Base-by-base conservation (phyloP, 1,140 invertebrate species). In the Helicorthomorpha holstii region DNA sequence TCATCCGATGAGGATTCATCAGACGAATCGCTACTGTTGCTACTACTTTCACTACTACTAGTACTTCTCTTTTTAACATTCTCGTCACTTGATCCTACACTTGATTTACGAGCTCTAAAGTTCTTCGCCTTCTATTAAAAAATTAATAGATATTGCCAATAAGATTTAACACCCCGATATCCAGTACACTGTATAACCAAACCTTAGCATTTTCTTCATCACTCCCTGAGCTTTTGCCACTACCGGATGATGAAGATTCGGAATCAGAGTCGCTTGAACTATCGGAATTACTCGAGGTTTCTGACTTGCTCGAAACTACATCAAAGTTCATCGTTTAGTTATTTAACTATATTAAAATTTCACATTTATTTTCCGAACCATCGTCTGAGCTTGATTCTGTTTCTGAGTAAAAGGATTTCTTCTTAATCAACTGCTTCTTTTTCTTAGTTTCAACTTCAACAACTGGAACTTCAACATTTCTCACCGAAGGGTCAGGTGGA, bases 401-500 rank as follows among this genome's bases (percentile, higher is more conserved):
- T 29, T 66, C 69, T 3, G 72, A 75, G 58, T 75, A 75, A 59
- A 75, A 77, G 7, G 73, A 69, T 59, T 69, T 71, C 46, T 71
- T 66, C 46, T 74, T 72, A 24, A 61, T 65, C 19, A 60, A 52
- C 46, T 60, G 53, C 47, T 69, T 67, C 51, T 66, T 67, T 50
- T 65, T 66, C 53, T 64, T 64, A 43, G 48, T 52, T 10, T 59
- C 61, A 27, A 52, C 54, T 57, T 56, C 61, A 47, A 57, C 48
- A 48, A 49, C 50, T 1, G 70, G 71, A 42, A 73, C 71, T 52
- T 79, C 78, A 27, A 89, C 81, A 63, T 88, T 84, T 48, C 91
- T 72, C 0, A 92, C 80, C 3, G 73, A 69, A 1, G 83, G 69
- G 63, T 90, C 84, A 2, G 87, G 82, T 0, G 83, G 76, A 4